These are phyloP conservation scores for Trichopoda pennipes DNA, from an alignment of 2,888 invertebrate genomes.

Conservation along the genomic window DNA sequence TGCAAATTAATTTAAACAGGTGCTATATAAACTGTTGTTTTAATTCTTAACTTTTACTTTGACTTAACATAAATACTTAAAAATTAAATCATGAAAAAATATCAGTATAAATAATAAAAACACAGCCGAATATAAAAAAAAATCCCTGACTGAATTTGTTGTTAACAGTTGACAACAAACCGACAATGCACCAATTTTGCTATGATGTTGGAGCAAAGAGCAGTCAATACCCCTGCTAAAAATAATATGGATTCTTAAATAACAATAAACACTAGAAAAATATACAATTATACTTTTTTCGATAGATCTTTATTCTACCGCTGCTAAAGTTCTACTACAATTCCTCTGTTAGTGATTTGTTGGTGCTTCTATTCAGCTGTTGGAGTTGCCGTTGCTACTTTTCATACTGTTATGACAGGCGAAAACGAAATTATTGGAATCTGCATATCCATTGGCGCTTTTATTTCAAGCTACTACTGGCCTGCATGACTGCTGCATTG, in stretches of 20 bases:
- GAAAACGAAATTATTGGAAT: conserved; percentile 70
- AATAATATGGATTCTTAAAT: conserved; percentile 28
- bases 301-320: conserved; percentile 23
- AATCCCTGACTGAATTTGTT: no score
- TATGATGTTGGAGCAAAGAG: neutral
- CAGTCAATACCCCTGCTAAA: neutral
- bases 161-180: no score
- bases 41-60: no score
- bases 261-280: conserved; percentile 14
- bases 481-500: conserved; percentile 13
- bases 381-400: conserved; percentile 36
- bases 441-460: conserved; percentile 65
- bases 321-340: conserved; percentile 28
- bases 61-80: no score
- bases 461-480: conserved; percentile 49
- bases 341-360: conserved; percentile 45
- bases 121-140: no score
- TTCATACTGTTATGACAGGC: conserved; percentile 68
- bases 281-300: conserved; percentile 8
- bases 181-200: no score
- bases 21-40: no score
- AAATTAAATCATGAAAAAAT: no score
- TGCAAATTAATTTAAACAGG: no score
- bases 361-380: conserved; percentile 24
- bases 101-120: no score